Evolutionary conservation across 2,888 invertebrate genomes (phyloP).

Genomic region (Acrobasis repandana): DNA sequence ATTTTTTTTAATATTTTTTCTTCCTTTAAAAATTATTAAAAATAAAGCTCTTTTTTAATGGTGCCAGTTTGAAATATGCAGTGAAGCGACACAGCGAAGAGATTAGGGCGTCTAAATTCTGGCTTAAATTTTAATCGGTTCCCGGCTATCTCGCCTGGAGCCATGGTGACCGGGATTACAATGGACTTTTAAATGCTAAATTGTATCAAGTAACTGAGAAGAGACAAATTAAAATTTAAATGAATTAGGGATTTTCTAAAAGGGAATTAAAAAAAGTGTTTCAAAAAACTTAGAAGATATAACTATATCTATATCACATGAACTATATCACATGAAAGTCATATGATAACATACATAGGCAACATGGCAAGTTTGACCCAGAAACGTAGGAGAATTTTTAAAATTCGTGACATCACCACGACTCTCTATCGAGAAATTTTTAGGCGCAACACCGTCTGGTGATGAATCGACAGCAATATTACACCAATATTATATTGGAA

Average conservation of each 20-base stretch:
- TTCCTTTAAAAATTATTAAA: background rate
- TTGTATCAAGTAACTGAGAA: slow-evolving; percentile 15
- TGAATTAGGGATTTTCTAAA: background rate
- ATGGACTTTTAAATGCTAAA: slow-evolving; percentile 15
- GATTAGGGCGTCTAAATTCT: slow-evolving; percentile 77
- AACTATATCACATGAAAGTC: too few relatives aligned
- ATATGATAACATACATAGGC: too few relatives aligned
- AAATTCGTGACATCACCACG: too few relatives aligned
- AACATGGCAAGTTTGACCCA: too few relatives aligned
- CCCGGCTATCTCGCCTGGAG: slow-evolving; percentile 25
- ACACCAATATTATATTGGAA: too few relatives aligned
- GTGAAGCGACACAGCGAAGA: slow-evolving; percentile 53
- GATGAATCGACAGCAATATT: too few relatives aligned
- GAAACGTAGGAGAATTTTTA: too few relatives aligned
- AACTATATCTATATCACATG: too few relatives aligned
- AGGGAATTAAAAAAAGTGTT: background rate
- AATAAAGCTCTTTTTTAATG: slow-evolving; percentile 34
- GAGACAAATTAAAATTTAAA: slow-evolving; percentile 12
- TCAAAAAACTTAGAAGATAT: background rate
- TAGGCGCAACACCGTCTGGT: too few relatives aligned
- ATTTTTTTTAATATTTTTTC: too few relatives aligned
- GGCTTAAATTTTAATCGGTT: slow-evolving; percentile 73
- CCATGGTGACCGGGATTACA: slow-evolving; percentile 16
- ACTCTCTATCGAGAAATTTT: too few relatives aligned
- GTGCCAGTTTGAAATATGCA: slow-evolving; percentile 64